Evolutionary conservation across 2,113 vertebrate genomes (phyloP).

Genomic region (Platycercus adscitus): DNA sequence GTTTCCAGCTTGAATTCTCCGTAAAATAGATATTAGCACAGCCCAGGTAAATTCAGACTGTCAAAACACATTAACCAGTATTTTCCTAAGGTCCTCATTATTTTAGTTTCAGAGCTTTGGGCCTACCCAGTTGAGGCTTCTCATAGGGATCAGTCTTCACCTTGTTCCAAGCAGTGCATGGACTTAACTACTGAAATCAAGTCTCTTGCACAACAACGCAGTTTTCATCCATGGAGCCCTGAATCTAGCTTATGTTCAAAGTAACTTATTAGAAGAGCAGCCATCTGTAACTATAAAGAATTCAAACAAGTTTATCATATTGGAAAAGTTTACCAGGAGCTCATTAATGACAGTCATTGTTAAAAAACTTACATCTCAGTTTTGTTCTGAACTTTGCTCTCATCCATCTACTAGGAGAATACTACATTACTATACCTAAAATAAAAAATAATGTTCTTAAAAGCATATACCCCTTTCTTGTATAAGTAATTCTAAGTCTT

Average conservation of each 20-base stretch:
- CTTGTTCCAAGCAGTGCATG: not conserved
- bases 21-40: not conserved
- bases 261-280: not conserved
- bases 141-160: not conserved
- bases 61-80: not conserved
- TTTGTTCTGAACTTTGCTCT: not conserved
- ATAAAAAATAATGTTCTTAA: not conserved
- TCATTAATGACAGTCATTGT: not conserved
- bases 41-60: not conserved
- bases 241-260: not conserved
- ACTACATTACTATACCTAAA: not conserved
- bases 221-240: not conserved
- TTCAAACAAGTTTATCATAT: not conserved
- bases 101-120: not conserved
- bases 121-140: not conserved
- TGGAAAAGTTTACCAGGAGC: not conserved
- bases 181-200: not conserved
- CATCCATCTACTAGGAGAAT: not conserved
- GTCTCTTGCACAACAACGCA: not conserved
- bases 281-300: not conserved
- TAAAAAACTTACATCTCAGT: not conserved
- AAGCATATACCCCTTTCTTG: not conserved
- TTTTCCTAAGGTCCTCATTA: not conserved
- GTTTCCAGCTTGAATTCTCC: not conserved
- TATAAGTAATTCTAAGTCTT: not conserved